These are phyloP conservation scores for Cotesia chilonis DNA, from an alignment of 1,140 invertebrate genomes.

Conservation along the genomic window DNA sequence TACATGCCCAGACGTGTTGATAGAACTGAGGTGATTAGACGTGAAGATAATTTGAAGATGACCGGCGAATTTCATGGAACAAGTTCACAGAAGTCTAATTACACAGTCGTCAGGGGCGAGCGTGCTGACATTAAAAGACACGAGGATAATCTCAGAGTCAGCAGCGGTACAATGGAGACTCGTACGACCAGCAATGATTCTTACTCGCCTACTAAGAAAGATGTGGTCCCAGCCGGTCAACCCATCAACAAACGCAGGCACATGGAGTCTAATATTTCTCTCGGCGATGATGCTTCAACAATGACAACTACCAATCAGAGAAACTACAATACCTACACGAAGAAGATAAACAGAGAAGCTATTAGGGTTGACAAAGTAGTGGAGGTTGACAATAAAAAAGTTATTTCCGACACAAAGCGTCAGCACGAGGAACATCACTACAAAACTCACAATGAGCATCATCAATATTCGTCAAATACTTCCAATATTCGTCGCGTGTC, in stretches of 20 bases:
- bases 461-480: conserved; percentile 11
- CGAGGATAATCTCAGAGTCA: conserved; percentile 67
- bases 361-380: conserved; percentile 46
- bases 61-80: conserved; percentile 64
- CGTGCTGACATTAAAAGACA: conserved; percentile 68
- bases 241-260: conserved; percentile 65
- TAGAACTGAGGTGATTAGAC: conserved; percentile 53
- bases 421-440: conserved; percentile 49
- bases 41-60: conserved; percentile 67
- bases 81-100: conserved; percentile 63
- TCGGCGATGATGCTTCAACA: conserved; percentile 68
- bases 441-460: conserved; percentile 41
- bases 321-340: conserved; percentile 71
- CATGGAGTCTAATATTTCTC: conserved; percentile 72
- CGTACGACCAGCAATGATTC: conserved; percentile 65
- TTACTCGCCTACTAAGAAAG: conserved; percentile 62
- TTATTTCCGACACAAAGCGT: conserved; percentile 54
- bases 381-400: conserved; percentile 42
- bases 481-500: no score
- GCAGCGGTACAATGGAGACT: conserved; percentile 65
- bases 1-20: conserved; percentile 54
- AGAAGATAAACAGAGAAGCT: conserved; percentile 55
- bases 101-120: conserved; percentile 64
- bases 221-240: conserved; percentile 43
- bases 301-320: conserved; percentile 70